These are phyloP conservation scores for Drosophila silvestris DNA, from an alignment of 2,888 invertebrate genomes.

Conservation along the genomic window DNA sequence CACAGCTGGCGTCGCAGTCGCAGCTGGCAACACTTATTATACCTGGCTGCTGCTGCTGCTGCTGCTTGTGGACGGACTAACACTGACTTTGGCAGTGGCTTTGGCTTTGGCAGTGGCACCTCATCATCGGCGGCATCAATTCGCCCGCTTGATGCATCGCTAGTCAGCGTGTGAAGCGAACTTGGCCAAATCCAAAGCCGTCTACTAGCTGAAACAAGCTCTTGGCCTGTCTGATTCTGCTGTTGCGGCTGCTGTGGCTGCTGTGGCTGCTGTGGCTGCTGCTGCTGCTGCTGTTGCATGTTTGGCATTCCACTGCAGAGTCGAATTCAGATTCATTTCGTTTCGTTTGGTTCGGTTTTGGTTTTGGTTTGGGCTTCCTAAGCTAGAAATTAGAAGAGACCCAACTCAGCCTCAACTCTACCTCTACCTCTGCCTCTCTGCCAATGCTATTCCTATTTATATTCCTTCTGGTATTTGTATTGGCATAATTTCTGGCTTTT, in stretches of 20 bases:
- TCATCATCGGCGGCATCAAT: constrained; percentile 80
- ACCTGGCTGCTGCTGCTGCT: constrained; percentile 32
- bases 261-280: constrained; percentile 14
- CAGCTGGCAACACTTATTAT: constrained; percentile 66
- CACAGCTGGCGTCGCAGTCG: constrained; percentile 20
- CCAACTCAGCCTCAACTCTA: neutral
- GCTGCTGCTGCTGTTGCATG: constrained; percentile 46
- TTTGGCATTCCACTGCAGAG: constrained; percentile 52
- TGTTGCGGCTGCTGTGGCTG: constrained; percentile 10
- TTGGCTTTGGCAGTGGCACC: constrained; percentile 60
- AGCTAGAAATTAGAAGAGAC: constrained; percentile 45
- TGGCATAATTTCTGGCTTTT: constrained; percentile 65
- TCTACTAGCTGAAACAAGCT: constrained; percentile 16
- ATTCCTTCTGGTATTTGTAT: constrained; percentile 52
- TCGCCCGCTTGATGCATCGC: constrained; percentile 73
- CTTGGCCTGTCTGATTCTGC: constrained; percentile 8
- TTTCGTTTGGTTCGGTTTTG: constrained; percentile 14
- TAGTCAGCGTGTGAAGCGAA: constrained; percentile 76
- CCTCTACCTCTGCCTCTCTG: neutral
- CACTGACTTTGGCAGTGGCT: constrained; percentile 17
- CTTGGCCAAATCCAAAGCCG: constrained; percentile 38
- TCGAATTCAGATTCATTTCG: constrained; percentile 46
- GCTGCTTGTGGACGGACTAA: constrained; percentile 20
- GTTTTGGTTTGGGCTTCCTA: constrained; percentile 22
- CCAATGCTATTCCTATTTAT: constrained; percentile 5